phyloP scores from a whole-genome alignment of 2,888 invertebrate genomes.

The Erebia palarica region DNA sequence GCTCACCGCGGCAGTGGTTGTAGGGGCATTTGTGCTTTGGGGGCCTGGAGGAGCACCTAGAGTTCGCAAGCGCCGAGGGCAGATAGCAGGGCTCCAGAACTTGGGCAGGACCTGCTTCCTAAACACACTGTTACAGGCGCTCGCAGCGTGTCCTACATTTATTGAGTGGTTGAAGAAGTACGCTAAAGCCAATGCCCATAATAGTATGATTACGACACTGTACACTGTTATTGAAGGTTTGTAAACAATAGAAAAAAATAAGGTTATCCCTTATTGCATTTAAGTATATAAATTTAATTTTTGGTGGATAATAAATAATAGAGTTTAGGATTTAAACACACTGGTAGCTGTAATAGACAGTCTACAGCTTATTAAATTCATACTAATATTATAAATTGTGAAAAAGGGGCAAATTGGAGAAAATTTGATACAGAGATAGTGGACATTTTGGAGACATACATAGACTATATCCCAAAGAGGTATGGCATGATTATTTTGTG shows the following conservation, averaged over 20 bases:
- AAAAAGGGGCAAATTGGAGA: too few species aligned
- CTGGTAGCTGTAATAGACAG: too few species aligned
- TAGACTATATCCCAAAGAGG: too few species aligned
- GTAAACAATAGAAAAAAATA: slow-evolving; percentile 39
- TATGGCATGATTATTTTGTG: too few species aligned
- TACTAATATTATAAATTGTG: too few species aligned
- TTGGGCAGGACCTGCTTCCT: slow-evolving; percentile 96
- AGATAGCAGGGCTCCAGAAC: slow-evolving; percentile 93
- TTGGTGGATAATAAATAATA: too few species aligned
- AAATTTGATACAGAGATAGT: too few species aligned
- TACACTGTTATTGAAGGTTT: slow-evolving; percentile 89
- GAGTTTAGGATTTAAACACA: too few species aligned
- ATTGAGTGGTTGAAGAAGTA: slow-evolving; percentile 90
- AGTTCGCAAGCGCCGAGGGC: slow-evolving; percentile 85
- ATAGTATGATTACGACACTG: slow-evolving; percentile 88
- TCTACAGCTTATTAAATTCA: too few species aligned
- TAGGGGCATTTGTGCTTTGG: slow-evolving; percentile 93
- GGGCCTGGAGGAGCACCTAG: slow-evolving; percentile 86
- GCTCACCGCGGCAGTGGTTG: slow-evolving; percentile 90
- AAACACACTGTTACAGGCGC: slow-evolving; percentile 94
- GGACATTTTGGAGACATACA: too few species aligned
- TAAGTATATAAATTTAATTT: too few species aligned
- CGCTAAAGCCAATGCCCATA: slow-evolving; percentile 83
- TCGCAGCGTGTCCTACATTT: slow-evolving; percentile 93
- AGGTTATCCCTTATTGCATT: too few species aligned